phyloP scores from a whole-genome alignment of 2,888 invertebrate genomes.

The Chrysotoxum bicinctum region DNA sequence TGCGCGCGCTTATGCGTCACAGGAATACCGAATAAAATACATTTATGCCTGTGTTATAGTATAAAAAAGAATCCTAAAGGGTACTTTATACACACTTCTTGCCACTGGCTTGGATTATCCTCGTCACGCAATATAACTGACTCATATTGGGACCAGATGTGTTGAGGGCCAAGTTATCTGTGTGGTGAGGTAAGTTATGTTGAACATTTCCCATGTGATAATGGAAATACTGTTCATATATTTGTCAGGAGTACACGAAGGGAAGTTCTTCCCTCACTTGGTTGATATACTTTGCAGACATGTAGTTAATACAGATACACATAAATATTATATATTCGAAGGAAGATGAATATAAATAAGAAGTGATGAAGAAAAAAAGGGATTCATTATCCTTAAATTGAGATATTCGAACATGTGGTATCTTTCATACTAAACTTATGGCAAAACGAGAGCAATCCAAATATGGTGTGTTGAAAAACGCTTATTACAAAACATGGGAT shows the following conservation, averaged over 20 bases:
- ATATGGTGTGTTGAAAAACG: constrained; percentile 11
- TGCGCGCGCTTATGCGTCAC: constrained; percentile 41
- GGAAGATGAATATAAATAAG: constrained; percentile 13
- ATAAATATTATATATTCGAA: background rate
- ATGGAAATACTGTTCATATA: constrained; percentile 54
- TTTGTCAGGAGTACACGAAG: background rate
- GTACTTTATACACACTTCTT: constrained; percentile 32
- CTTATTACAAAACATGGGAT: constrained; percentile 6
- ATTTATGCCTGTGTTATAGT: constrained; percentile 41
- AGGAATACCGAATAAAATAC: constrained; percentile 37
- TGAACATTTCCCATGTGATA: constrained; percentile 50
- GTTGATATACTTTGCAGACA: background rate
- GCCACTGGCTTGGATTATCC: constrained; percentile 49
- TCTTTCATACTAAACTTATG: constrained; percentile 34
- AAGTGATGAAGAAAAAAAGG: constrained; percentile 7
- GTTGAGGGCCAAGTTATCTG: constrained; percentile 54
- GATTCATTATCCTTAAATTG: constrained; percentile 54
- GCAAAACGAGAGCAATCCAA: constrained; percentile 3
- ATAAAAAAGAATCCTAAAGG: constrained; percentile 13
- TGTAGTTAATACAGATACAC: background rate
- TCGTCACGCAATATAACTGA: constrained; percentile 39
- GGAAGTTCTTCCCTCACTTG: background rate
- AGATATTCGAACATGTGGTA: constrained; percentile 40
- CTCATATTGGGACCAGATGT: constrained; percentile 49
- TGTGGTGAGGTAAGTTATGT: constrained; percentile 35